Evolutionary conservation across 2,888 invertebrate species (phyloP).

Genomic region (Choristoneura rosaceana): DNA sequence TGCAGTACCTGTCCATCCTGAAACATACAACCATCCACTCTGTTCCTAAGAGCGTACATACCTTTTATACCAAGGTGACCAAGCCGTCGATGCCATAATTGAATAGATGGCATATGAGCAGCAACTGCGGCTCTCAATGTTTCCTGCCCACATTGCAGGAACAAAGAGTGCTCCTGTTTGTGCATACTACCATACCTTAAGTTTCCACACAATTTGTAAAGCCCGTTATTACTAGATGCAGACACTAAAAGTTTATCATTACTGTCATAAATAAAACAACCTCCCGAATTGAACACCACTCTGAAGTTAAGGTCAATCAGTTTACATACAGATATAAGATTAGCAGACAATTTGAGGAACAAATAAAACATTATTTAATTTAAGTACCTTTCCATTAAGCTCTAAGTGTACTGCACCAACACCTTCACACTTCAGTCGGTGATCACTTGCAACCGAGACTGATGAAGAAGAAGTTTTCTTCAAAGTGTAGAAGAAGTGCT

Average conservation of each 20-base stretch:
- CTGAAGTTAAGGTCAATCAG: neutral
- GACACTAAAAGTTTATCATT: neutral
- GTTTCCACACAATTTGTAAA: no score
- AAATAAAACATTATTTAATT: neutral
- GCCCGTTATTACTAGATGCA: neutral
- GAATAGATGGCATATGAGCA: neutral
- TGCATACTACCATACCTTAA: no score
- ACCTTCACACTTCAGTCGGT: neutral
- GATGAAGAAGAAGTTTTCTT: neutral
- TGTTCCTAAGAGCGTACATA: no score
- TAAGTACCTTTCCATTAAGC: neutral
- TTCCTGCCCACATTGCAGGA: neutral
- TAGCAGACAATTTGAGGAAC: neutral
- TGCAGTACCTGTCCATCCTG: neutral
- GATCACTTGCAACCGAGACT: neutral
- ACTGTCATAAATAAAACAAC: neutral
- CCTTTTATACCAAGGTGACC: no score
- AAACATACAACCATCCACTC: neutral
- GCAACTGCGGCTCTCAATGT: slow-evolving; percentile 6
- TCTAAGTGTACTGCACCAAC: neutral
- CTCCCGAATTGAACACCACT: neutral
- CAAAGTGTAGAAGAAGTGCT: neutral
- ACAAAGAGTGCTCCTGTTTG: neutral
- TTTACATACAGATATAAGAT: neutral
- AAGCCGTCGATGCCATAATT: no score